Conservation (phyloP, 2,113 vertebrate genomes). For the Neopipo cinnamomea region DNA sequence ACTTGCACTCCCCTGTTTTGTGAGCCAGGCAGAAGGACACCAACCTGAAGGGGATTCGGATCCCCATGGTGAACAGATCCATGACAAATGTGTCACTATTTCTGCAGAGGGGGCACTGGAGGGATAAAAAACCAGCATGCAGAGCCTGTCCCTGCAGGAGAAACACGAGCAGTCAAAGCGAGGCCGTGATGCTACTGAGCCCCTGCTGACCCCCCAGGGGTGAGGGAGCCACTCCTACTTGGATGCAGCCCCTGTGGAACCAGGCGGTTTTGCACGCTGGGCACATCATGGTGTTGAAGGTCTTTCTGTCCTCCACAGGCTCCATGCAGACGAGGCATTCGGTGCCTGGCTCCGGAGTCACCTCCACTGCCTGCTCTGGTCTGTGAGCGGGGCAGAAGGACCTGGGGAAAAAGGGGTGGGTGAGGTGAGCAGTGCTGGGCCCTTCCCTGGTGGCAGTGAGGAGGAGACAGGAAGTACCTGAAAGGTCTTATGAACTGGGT, state of each 20-base stretch:
- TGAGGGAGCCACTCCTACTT: no score
- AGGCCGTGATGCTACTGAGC: no score
- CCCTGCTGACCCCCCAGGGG: no score
- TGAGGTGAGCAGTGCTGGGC: no score
- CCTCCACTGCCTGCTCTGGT: background rate
- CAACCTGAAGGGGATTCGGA: background rate
- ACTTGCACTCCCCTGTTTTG: no score
- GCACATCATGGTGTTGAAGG: background rate
- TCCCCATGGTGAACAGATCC: background rate
- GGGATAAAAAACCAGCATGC: no score
- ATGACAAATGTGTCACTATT: no score
- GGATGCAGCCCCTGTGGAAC: background rate
- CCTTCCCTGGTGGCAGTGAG: rapidly evolving
- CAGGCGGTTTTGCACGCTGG: background rate
- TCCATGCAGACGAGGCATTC: background rate
- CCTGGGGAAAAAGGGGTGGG: background rate
- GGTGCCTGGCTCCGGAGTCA: rapidly evolving
- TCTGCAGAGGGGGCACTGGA: no score
- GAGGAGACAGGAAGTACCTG: background rate
- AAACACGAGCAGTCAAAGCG: no score
- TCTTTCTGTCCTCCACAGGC: background rate
- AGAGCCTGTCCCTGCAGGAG: no score
- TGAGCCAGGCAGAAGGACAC: rapidly evolving
- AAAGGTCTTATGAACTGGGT: background rate
- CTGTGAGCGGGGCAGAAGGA: background rate